Conservation (phyloP, 2,888 invertebrate species). For the Yponomeuta plumbellus region DNA sequence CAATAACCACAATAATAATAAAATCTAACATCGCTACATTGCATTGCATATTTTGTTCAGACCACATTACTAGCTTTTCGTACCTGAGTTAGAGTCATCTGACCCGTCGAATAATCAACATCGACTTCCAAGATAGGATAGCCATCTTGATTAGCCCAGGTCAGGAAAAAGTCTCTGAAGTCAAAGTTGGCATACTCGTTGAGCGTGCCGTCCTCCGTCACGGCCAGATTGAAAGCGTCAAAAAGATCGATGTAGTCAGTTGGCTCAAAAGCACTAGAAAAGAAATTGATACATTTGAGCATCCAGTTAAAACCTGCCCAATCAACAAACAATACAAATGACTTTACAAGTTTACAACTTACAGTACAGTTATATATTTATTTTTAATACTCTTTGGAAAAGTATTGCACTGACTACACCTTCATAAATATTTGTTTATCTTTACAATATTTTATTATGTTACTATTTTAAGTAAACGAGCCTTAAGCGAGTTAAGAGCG, state of each 20-base stretch:
- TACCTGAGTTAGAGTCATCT: constrained; percentile 57
- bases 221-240: constrained; percentile 56
- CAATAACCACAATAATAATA: too few relatives aligned
- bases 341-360: too few relatives aligned
- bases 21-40: too few relatives aligned
- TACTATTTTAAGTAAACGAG: too few relatives aligned
- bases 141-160: constrained; percentile 79
- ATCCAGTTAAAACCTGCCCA: too few relatives aligned
- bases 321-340: too few relatives aligned
- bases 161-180: constrained; percentile 67
- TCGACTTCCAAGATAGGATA: constrained; percentile 76
- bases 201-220: constrained; percentile 43
- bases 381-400: too few relatives aligned
- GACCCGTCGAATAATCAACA: constrained; percentile 51
- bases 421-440: too few relatives aligned
- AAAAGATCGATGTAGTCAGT: constrained; percentile 71
- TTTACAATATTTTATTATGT: too few relatives aligned
- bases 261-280: constrained; percentile 53
- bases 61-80: background rate
- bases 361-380: too few relatives aligned
- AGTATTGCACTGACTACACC: too few relatives aligned
- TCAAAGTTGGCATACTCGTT: constrained; percentile 46
- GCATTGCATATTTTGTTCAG: background rate
- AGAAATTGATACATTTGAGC: background rate
- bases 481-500: too few relatives aligned